phyloP scores from a whole-genome alignment of 1,140 invertebrate species.

The Telenomus remus region DNA sequence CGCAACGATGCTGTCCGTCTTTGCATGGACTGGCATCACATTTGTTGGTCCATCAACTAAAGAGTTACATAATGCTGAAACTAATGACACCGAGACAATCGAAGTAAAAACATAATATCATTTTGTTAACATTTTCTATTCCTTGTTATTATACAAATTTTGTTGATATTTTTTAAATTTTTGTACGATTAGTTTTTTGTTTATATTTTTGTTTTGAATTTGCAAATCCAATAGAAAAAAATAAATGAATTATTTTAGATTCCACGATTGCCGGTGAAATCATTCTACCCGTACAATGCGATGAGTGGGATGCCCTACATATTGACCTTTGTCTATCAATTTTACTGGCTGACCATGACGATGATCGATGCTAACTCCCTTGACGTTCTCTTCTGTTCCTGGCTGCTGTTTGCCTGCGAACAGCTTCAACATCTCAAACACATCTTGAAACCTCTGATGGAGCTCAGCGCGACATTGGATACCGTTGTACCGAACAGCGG shows the following conservation, averaged over 20 bases:
- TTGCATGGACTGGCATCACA: slow-evolving; percentile 84
- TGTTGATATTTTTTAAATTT: no score
- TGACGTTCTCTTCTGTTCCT: slow-evolving; percentile 87
- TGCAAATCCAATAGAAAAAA: no score
- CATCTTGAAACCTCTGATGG: slow-evolving; percentile 89
- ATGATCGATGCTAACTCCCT: slow-evolving; percentile 83
- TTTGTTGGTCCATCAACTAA: slow-evolving; percentile 85
- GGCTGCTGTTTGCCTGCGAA: slow-evolving; percentile 88
- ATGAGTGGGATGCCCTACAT: slow-evolving; percentile 81
- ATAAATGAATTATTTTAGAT: no score
- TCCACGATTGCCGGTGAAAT: slow-evolving; percentile 83
- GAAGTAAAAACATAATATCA: slow-evolving; percentile 66
- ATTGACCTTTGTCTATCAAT: slow-evolving; percentile 81
- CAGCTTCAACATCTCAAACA: slow-evolving; percentile 88
- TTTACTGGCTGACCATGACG: slow-evolving; percentile 85
- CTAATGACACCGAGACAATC: slow-evolving; percentile 82
- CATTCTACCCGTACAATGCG: slow-evolving; percentile 85
- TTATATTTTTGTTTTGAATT: no score
- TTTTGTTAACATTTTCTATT: background rate
- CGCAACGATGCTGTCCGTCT: slow-evolving; percentile 78
- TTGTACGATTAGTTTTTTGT: no score
- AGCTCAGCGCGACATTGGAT: slow-evolving; percentile 86
- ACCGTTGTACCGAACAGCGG: slow-evolving; percentile 86
- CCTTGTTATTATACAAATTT: no score
- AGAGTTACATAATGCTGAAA: slow-evolving; percentile 80